Base-by-base conservation (phyloP, 2,888 invertebrate genomes). In the Agrotis segetum region DNA sequence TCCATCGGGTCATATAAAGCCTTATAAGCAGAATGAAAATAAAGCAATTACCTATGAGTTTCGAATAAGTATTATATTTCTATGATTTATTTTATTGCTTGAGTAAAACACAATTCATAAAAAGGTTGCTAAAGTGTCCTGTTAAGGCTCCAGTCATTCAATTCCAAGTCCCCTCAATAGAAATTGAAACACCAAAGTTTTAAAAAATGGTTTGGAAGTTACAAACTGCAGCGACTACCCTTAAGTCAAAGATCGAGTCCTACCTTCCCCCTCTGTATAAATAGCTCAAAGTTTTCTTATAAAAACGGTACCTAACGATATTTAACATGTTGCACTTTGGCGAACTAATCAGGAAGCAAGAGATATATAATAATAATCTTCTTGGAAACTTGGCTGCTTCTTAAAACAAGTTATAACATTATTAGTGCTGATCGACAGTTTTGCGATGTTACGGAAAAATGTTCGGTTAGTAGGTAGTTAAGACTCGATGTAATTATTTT, bases 261-360 rank as follows among this genome's bases (percentile, higher is more conserved):
- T 63, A 65, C 71, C 78, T 66, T 55, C 44, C 71, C 58, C 52
- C n/a, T n/a, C 64, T 62, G 65, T 59, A 60, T 71, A 79, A 71
- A 81, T 68, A 81, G 55, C 55, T 49, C 46, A 2, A 77, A 79
- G 66, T 84, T 83, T 72, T 70, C 79, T 82, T 78, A 75, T 78
- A 76, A 82, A 84, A 76, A 72, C 66, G 67, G 73, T 65, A 74
- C 74, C 65, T 71, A 71, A 76, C 64, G 71, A 72, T 81, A 83
- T 81, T 75, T 77, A 82, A 82, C 71, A 73, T 81, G 74, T 73
- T 84, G 74, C 84, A 79, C 82, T 82, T 84, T 84, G 70, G 63
- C 58, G 70, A 83, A 84, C 76, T 81, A 82, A 84, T 83, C 74
- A 82, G 82, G 71, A 82, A 83, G 67, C 75, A 29, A 68, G 67